Evolutionary conservation across 2,888 invertebrate species (phyloP), one percentile per base, ranked within the genome.

Genomic region (Drosophila nr. perissopoda): DNA sequence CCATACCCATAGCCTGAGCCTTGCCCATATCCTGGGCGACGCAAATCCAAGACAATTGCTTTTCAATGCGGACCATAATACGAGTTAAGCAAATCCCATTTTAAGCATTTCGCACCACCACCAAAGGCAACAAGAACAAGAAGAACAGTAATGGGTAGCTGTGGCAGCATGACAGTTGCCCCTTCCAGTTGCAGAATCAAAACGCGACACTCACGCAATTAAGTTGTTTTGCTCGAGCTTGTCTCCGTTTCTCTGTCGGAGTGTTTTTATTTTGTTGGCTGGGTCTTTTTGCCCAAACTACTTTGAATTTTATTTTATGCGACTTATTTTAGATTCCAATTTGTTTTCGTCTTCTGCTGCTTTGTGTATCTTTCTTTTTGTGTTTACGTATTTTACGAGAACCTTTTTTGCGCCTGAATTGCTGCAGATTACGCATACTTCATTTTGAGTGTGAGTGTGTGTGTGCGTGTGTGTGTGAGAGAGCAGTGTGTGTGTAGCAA

Each of bases 1-100:
- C 21, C 58, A 13, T 16, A 5, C 16, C 31, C 16, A 13, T 38
- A 13, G 10, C 29, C 31, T 21, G 18, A 27, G 16, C 11, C 21
- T 51, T 16, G 38, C 36, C 31, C 53, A 54, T 33, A 53, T 42
- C 52, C 48, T 60, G 33, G 76, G 46, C 60, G 53, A 82, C 82
- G 71, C 76, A 85, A 90, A 91, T 82, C 87, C 82, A 83, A 90
- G 87, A 90, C 91, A 91, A 91, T 91, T 90, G 91, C 88, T 89
- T 90, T 90, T 75, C 90, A 91, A 91, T 91, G 82, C 79, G 51
- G 60, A 62, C 52, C 62, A 62, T 68, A 71, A 70, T 78, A 33
- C 42, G 57, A 42, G 42, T 42, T 73, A 74, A 65, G 74, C 60
- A 81, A 78, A 86, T 77, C 78, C 83, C 81, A 77, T 88, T 89